These are phyloP conservation scores for Pseudomyrmex cubaensis DNA, from an alignment of 1,140 invertebrate genomes.

Conservation along the genomic window DNA sequence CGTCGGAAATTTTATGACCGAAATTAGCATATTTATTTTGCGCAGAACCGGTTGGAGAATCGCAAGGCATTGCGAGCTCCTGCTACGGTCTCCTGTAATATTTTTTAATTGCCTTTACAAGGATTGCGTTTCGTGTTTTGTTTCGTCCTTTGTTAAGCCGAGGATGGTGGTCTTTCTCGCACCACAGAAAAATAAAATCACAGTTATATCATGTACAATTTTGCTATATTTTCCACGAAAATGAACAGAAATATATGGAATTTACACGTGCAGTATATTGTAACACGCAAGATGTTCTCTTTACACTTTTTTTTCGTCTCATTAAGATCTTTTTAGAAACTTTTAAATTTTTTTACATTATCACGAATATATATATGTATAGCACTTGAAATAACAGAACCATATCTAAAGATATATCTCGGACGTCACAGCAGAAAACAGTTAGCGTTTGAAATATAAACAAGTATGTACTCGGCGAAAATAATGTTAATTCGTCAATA, in stretches of 20 bases:
- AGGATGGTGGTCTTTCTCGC: neutral
- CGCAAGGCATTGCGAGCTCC: constrained; percentile 40
- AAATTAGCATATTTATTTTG: constrained; percentile 62
- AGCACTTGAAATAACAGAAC: too few species aligned
- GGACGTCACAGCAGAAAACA: too few species aligned
- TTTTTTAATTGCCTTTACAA: constrained; percentile 60
- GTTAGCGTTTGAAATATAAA: neutral
- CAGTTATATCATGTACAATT: constrained; percentile 22
- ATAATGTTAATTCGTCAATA: neutral
- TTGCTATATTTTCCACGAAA: constrained; percentile 28
- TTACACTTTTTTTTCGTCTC: neutral
- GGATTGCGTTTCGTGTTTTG: constrained; percentile 49
- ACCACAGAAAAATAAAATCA: constrained; percentile 21
- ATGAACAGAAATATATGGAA: neutral
- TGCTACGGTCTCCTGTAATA: constrained; percentile 45
- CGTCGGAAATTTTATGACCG: constrained; percentile 56
- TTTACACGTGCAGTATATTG: neutral
- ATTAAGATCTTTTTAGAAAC: neutral
- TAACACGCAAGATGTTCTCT: neutral
- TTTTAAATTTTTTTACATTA: neutral
- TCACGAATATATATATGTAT: too few species aligned
- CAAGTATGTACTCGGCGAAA: neutral
- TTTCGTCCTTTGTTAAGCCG: constrained; percentile 41
- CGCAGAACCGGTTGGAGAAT: constrained; percentile 58
- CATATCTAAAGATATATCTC: too few species aligned